These are phyloP conservation scores for Pheosia tremula DNA, from an alignment of 2,888 invertebrate genomes.

Conservation along the genomic window DNA sequence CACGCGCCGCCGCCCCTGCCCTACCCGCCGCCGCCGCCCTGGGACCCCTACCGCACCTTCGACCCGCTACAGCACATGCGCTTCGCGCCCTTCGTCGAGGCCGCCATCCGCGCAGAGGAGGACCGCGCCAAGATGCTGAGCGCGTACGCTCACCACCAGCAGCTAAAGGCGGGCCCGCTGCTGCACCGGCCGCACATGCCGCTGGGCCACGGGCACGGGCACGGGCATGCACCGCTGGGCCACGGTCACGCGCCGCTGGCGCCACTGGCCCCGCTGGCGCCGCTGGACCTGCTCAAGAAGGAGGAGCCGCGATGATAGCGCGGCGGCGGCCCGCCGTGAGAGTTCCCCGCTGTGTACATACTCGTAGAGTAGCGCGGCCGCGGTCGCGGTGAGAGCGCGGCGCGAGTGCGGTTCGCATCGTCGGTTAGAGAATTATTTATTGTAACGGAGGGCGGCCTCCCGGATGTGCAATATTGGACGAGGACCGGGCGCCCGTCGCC, in stretches of 20 bases:
- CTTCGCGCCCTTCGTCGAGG: conserved; percentile 92
- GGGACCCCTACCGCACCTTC: conserved; percentile 90
- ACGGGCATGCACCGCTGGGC: conserved; percentile 73
- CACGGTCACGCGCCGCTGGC: conserved; percentile 53
- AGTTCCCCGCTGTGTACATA: conserved; percentile 53
- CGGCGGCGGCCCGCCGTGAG: conserved; percentile 30
- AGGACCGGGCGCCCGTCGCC: conserved; percentile 62
- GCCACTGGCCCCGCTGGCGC: conserved; percentile 70
- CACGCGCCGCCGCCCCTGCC: conserved; percentile 73
- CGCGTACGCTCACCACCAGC: conserved; percentile 87
- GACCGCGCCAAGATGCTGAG: conserved; percentile 91
- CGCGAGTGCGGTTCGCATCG: conserved; percentile 59
- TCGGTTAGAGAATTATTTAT: conserved; percentile 81
- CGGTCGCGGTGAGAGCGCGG: conserved; percentile 60
- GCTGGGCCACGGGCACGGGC: conserved; percentile 70
- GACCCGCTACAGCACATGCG: conserved; percentile 88
- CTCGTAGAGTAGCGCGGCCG: conserved; percentile 42
- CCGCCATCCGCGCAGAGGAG: conserved; percentile 90
- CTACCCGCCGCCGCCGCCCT: conserved; percentile 81
- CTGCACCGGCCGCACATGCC: conserved; percentile 79
- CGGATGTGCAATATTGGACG: conserved; percentile 75
- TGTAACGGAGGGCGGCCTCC: conserved; percentile 64
- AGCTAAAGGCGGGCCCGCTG: conserved; percentile 77
- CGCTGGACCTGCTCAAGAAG: conserved; percentile 85
- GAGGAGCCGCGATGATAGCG: conserved; percentile 84